Evolutionary conservation across 2,888 invertebrate genomes (phyloP).

Genomic region (Synergus laeviventris): DNA sequence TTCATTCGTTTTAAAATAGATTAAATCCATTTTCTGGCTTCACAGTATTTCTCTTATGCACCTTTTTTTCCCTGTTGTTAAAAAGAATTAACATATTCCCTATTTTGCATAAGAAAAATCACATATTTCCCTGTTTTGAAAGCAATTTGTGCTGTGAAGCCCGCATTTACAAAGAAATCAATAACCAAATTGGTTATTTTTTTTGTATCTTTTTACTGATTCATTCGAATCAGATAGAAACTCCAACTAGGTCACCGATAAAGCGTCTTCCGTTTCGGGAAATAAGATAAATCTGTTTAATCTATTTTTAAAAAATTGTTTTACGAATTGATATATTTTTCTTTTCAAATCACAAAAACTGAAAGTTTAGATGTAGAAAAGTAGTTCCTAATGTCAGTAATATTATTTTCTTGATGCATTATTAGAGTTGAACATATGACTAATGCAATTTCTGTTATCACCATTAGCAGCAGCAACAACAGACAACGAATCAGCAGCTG

Average conservation of each 20-base stretch:
- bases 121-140: too few relatives aligned
- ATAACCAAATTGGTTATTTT: background rate
- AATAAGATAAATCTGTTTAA: background rate
- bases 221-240: too few relatives aligned
- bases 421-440: background rate
- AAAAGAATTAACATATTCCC: too few relatives aligned
- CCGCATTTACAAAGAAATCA: background rate
- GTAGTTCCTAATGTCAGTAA: background rate
- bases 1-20: too few relatives aligned
- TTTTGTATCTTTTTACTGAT: background rate
- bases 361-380: background rate
- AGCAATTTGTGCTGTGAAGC: too few relatives aligned
- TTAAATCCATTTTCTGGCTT: too few relatives aligned
- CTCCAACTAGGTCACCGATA: background rate
- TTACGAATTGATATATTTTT: background rate
- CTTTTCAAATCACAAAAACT: background rate
- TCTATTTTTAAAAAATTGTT: background rate
- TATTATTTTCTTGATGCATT: background rate
- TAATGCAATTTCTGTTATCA: slow-evolving; percentile 1
- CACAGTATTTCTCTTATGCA: too few relatives aligned
- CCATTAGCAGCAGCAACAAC: slow-evolving; percentile 63
- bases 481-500: slow-evolving; percentile 74
- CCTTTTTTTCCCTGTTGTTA: too few relatives aligned
- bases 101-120: too few relatives aligned
- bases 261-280: background rate